Conservation (phyloP, 1,140 invertebrate species). For the Drosophila nannoptera region DNA sequence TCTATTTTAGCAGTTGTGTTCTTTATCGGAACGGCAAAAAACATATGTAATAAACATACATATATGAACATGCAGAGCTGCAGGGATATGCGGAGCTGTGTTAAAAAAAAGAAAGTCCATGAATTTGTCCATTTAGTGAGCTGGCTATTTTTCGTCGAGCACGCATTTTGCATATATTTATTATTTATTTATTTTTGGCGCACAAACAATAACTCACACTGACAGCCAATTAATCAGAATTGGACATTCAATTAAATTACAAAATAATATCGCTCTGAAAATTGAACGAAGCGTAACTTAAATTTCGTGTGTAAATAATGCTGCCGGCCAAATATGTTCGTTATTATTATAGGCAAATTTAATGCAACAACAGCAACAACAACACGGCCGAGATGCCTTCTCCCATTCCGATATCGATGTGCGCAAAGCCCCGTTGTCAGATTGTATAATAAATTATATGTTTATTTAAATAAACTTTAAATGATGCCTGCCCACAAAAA, state of each 20-base stretch:
- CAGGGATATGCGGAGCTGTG: slow-evolving; percentile 17
- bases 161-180: slow-evolving; percentile 70
- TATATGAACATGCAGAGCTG: slow-evolving; percentile 29
- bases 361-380: slow-evolving; percentile 64
- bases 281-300: slow-evolving; percentile 9
- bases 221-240: slow-evolving; percentile 77
- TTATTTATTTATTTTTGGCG: slow-evolving; percentile 69
- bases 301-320: slow-evolving; percentile 45
- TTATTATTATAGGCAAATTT: slow-evolving; percentile 54
- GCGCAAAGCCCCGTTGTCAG: slow-evolving; percentile 24
- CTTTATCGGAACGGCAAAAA: slow-evolving; percentile 46
- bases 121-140: slow-evolving; percentile 56
- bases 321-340: slow-evolving; percentile 51
- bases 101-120: slow-evolving; percentile 28
- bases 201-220: slow-evolving; percentile 67
- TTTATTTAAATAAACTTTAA: slow-evolving; percentile 50
- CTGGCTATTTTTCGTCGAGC: slow-evolving; percentile 33
- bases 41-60: background rate
- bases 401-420: slow-evolving; percentile 28
- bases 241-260: slow-evolving; percentile 77
- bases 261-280: slow-evolving; percentile 56
- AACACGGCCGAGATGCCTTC: too few species aligned
- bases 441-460: slow-evolving; percentile 58
- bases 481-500: slow-evolving; percentile 36
- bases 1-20: slow-evolving; percentile 22